Evolutionary conservation across 2,113 vertebrate species (phyloP).

Genomic region (Oncorhynchus clarkii): DNA sequence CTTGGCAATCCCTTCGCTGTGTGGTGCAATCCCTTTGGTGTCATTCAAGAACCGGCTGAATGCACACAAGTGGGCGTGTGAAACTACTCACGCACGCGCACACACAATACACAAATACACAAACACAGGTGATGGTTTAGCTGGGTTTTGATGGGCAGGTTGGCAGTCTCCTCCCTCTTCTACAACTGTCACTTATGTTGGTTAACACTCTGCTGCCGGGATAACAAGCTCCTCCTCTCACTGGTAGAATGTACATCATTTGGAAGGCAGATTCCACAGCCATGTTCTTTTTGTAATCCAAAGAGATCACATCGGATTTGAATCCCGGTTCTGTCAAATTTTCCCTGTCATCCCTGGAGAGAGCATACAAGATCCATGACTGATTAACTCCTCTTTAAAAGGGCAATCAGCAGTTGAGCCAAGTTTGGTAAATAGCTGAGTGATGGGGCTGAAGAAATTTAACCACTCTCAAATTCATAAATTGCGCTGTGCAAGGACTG

Average conservation of each 20-base stretch:
- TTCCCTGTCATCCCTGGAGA: not conserved
- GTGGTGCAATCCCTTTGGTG: not conserved
- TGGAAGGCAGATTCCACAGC: not conserved
- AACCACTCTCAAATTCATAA: too few relatives aligned
- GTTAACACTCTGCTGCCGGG: not conserved
- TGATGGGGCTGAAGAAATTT: too few relatives aligned
- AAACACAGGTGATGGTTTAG: not conserved
- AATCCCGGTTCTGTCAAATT: not conserved
- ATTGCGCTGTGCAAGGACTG: too few relatives aligned
- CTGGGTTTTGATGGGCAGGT: slow-evolving; percentile 1
- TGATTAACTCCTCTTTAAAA: not conserved
- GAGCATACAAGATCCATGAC: not conserved
- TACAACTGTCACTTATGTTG: not conserved
- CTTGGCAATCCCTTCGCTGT: not conserved
- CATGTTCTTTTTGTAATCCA: slow-evolving; percentile 6
- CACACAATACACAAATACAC: not conserved
- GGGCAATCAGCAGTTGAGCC: too few relatives aligned
- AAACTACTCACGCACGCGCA: not conserved
- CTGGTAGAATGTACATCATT: not conserved
- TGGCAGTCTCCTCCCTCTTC: not conserved
- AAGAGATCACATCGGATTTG: slow-evolving; percentile 1
- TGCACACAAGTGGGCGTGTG: not conserved
- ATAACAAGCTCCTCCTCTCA: not conserved
- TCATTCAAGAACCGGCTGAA: slow-evolving; percentile 7
- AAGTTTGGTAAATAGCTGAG: too few relatives aligned